Conservation (phyloP, 2,797 vertebrate species). For the Thunnus albacares region DNA sequence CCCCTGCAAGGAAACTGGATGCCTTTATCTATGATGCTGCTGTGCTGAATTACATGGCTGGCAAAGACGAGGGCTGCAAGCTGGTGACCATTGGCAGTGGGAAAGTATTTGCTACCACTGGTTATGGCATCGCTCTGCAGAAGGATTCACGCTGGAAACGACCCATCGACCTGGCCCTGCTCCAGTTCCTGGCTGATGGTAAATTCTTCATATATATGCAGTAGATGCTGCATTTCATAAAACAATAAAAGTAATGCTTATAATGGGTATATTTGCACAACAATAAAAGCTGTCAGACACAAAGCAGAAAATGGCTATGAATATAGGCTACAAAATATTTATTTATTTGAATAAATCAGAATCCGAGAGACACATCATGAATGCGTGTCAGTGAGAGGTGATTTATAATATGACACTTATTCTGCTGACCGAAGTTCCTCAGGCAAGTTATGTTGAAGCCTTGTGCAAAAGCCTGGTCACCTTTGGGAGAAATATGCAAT, state of each 20-base stretch:
- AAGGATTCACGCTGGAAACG: slow-evolving; percentile 97
- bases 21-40: slow-evolving; percentile 98
- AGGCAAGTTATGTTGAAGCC: not conserved
- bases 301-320: not conserved
- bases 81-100: slow-evolving; percentile 98
- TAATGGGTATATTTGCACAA: not conserved
- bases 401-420: slow-evolving; percentile 31
- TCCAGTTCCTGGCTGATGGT: slow-evolving; percentile 98
- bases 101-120: slow-evolving; percentile 98
- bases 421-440: slow-evolving; percentile 16
- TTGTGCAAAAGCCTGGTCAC: slow-evolving; percentile 14
- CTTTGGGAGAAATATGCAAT: slow-evolving; percentile 31
- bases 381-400: slow-evolving; percentile 28
- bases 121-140: slow-evolving; percentile 98
- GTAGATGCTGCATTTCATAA: not conserved
- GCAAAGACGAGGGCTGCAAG: slow-evolving; percentile 98
- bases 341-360: not conserved
- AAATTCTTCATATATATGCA: slow-evolving; percentile 40
- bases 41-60: slow-evolving; percentile 98
- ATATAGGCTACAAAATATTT: slow-evolving; percentile 13
- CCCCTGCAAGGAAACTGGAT: slow-evolving; percentile 91
- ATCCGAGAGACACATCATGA: not conserved
- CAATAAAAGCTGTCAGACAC: slow-evolving; percentile 6
- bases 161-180: slow-evolving; percentile 94
- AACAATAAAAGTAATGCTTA: not conserved